Evolutionary conservation across 2,888 invertebrate species (phyloP).

Genomic region (Stenodema calcarata): DNA sequence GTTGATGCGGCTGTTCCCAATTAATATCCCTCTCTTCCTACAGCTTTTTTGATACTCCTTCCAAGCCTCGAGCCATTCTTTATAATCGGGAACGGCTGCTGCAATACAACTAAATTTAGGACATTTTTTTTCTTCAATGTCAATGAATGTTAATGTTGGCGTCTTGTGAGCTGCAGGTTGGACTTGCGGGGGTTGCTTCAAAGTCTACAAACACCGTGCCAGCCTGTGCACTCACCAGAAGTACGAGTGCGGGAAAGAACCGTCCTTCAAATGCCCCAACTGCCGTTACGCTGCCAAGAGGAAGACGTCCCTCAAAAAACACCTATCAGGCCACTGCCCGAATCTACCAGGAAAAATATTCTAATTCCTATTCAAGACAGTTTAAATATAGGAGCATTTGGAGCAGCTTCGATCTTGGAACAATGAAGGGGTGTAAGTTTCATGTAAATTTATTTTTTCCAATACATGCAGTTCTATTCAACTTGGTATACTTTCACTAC

Average conservation of each 20-base stretch:
- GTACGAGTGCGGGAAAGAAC: slow-evolving; percentile 58
- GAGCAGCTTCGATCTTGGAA: too few relatives aligned
- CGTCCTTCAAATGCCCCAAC: slow-evolving; percentile 54
- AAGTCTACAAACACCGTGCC: slow-evolving; percentile 54
- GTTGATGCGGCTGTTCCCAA: too few relatives aligned
- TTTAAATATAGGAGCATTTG: too few relatives aligned
- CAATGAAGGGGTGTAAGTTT: too few relatives aligned
- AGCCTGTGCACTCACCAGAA: slow-evolving; percentile 58
- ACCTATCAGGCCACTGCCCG: not conserved
- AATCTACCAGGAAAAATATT: not conserved
- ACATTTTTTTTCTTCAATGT: not conserved
- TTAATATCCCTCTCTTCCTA: too few relatives aligned
- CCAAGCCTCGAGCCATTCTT: not conserved
- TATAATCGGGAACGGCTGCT: not conserved
- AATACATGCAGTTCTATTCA: too few relatives aligned
- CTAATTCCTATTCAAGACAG: too few relatives aligned
- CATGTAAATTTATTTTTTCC: too few relatives aligned
- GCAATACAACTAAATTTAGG: not conserved
- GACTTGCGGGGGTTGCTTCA: not conserved
- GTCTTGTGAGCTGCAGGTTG: not conserved
- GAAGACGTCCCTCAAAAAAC: slow-evolving; percentile 21
- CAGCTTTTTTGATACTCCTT: too few relatives aligned
- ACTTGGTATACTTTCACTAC: too few relatives aligned
- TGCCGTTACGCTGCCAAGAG: slow-evolving; percentile 52
- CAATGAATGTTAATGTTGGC: not conserved